These are phyloP conservation scores for Serranus cabrilla DNA, from an alignment of 2,797 vertebrate species.

Conservation along the genomic window DNA sequence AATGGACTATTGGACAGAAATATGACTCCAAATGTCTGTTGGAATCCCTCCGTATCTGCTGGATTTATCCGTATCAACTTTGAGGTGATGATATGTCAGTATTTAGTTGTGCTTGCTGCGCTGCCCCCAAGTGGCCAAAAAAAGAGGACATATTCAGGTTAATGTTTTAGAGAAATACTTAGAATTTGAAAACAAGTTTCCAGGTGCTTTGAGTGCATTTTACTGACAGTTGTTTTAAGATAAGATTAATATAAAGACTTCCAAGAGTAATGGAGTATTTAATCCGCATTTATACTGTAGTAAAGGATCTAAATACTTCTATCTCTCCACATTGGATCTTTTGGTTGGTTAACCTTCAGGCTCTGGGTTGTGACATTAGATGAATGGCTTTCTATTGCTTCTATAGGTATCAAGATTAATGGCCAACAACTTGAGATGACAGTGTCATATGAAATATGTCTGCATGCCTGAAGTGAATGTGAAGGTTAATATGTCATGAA, in stretches of 20 bases:
- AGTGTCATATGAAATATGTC: conserved; percentile 55
- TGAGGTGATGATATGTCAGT: background rate
- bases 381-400: conserved; percentile 21
- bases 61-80: background rate
- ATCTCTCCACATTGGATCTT: background rate
- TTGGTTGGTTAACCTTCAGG: conserved; percentile 34
- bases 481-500: conserved; percentile 69
- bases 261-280: background rate
- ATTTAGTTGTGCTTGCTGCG: background rate
- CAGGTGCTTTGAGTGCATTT: background rate
- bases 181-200: background rate
- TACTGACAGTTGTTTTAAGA: background rate
- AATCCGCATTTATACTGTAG: background rate
- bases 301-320: background rate
- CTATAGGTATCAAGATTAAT: conserved; percentile 51
- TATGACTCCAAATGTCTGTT: background rate
- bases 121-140: background rate
- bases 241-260: background rate
- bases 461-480: conserved; percentile 46
- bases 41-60: background rate
- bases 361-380: conserved; percentile 52
- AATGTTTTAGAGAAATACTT: background rate
- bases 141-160: background rate
- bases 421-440: conserved; percentile 32
- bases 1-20: background rate